Conservation (phyloP, 2,888 invertebrate species). For the Anoplius nigerrimus region DNA sequence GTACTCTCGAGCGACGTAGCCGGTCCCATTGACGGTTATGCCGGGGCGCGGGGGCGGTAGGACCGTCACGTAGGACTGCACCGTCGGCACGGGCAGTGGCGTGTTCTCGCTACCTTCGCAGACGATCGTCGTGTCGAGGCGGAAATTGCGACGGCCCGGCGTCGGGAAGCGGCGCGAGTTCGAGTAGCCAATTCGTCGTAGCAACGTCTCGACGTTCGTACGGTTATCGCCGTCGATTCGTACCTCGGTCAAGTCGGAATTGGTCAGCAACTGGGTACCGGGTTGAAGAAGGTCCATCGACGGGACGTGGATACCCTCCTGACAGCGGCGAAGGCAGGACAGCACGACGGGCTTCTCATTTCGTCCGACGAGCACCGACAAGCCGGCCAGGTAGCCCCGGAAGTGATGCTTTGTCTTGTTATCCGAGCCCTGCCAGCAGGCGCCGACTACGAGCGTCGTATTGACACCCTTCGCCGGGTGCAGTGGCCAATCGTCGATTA, state of each 20-base stretch:
- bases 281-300: constrained; percentile 85
- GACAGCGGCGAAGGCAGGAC: constrained; percentile 88
- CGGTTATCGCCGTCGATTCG: constrained; percentile 94
- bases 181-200: constrained; percentile 92
- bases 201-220: constrained; percentile 90
- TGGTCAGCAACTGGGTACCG: constrained; percentile 86
- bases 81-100: constrained; percentile 83
- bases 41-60: constrained; percentile 90
- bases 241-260: constrained; percentile 89
- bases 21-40: constrained; percentile 88
- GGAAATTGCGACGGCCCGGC: constrained; percentile 93
- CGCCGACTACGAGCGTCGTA: constrained; percentile 95
- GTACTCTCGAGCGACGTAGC: constrained; percentile 89
- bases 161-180: constrained; percentile 95
- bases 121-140: constrained; percentile 86
- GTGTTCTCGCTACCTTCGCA: constrained; percentile 86
- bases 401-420: constrained; percentile 93
- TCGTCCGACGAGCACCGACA: constrained; percentile 86
- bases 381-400: constrained; percentile 91
- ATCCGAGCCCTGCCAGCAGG: constrained; percentile 98
- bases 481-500: constrained; percentile 99
- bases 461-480: constrained; percentile 96
- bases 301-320: constrained; percentile 83
- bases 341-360: constrained; percentile 86
- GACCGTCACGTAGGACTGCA: constrained; percentile 92